Evolutionary conservation across 1,140 invertebrate genomes (phyloP).

Genomic region (Chlorops oryzae): DNA sequence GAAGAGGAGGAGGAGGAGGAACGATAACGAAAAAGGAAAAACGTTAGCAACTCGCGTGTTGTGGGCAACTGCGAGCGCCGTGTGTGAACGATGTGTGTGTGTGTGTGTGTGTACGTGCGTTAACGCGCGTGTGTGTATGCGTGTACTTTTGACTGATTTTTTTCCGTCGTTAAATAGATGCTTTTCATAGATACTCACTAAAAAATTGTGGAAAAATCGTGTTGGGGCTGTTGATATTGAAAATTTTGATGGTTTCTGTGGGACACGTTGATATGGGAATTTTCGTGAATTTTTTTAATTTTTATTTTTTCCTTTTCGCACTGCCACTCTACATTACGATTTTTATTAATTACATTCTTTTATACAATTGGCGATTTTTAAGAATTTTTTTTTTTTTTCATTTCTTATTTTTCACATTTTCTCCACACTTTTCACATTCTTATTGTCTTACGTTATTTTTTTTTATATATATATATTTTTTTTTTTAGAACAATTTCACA

Average conservation of each 20-base stretch:
- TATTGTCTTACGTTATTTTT: slow-evolving; percentile 5
- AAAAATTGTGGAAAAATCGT: slow-evolving; percentile 47
- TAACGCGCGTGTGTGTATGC: neutral
- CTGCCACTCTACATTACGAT: slow-evolving; percentile 13
- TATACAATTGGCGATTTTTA: slow-evolving; percentile 2
- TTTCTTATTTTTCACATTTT: slow-evolving; percentile 8
- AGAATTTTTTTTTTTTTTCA: slow-evolving; percentile 12
- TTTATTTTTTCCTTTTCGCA: slow-evolving; percentile 19
- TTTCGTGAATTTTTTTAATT: neutral
- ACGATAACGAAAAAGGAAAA: no score
- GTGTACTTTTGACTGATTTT: neutral
- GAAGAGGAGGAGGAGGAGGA: no score
- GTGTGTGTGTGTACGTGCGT: neutral
- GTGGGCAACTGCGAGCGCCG: neutral
- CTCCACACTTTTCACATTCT: no score
- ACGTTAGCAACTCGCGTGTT: neutral
- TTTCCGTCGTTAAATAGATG: neutral
- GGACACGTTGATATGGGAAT: neutral
- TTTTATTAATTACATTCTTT: slow-evolving; percentile 4
- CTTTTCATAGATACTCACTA: slow-evolving; percentile 38
- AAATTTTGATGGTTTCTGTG: slow-evolving; percentile 41
- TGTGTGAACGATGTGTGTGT: neutral
- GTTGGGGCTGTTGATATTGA: no score
- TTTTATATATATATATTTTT: neutral
- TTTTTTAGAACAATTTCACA: neutral